These are phyloP conservation scores for Anabacerthia variegaticeps DNA, from an alignment of 2,797 vertebrate genomes.

Conservation along the genomic window DNA sequence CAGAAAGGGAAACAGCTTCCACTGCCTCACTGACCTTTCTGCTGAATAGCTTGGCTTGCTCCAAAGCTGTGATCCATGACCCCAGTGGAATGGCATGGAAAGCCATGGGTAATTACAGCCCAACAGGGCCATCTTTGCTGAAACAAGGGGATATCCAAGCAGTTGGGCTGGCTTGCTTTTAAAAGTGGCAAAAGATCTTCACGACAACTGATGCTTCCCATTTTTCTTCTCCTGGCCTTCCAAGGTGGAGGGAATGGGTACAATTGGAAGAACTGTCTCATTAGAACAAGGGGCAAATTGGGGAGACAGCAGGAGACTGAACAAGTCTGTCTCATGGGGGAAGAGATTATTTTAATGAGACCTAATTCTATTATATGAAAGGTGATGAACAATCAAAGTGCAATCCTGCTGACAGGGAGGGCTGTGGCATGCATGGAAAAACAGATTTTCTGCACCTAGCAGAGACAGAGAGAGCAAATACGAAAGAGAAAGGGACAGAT, in stretches of 20 bases:
- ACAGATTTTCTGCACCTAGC: not conserved
- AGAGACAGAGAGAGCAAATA: not conserved
- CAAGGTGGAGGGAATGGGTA: not conserved
- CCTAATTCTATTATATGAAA: not conserved
- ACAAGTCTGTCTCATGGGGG: not conserved
- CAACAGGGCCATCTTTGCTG: not conserved
- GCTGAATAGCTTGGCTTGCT: not conserved
- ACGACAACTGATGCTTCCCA: not conserved
- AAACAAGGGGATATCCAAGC: not conserved
- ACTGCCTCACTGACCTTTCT: conserved; percentile 1
- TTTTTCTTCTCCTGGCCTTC: not conserved
- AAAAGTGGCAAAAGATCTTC: accelerated
- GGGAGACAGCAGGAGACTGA: not conserved
- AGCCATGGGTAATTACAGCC: not conserved
- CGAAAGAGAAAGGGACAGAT: not conserved
- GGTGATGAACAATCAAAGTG: not conserved
- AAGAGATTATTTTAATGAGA: conserved; percentile 5
- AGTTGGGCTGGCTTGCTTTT: not conserved
- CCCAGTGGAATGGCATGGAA: not conserved
- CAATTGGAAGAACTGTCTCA: not conserved
- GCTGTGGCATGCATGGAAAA: not conserved
- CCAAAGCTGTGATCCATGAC: not conserved
- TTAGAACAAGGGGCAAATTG: not conserved
- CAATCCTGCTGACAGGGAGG: not conserved
- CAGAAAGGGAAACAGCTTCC: conserved; percentile 4